These are phyloP conservation scores for Patiria pectinifera DNA, from an alignment of 53 echinoderm and acorn worm genomes.

Conservation along the genomic window DNA sequence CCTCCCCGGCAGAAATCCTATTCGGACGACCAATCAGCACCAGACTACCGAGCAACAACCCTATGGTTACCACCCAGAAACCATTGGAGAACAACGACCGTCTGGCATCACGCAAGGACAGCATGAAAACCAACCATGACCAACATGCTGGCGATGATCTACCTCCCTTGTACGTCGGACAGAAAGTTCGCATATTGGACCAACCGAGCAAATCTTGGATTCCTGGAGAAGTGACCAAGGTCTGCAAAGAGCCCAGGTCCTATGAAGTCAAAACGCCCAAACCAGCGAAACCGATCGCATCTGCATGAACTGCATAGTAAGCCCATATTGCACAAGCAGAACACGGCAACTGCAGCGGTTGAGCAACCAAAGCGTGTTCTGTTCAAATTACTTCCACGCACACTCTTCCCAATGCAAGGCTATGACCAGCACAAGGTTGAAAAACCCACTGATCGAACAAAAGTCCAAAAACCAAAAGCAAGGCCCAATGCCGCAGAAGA, in stretches of 20 bases:
- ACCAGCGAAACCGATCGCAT: background rate
- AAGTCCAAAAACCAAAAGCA: background rate
- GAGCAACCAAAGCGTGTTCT: background rate
- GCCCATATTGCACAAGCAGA: background rate
- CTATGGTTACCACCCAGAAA: background rate
- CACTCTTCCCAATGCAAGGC: background rate
- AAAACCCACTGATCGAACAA: background rate
- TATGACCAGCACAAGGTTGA: background rate
- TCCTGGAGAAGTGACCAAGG: conserved; percentile 58
- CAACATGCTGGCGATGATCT: conserved; percentile 39
- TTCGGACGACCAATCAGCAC: conserved; percentile 66
- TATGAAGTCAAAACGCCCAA: conserved; percentile 65
- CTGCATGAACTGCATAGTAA: background rate
- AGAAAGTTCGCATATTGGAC: conserved; percentile 69
- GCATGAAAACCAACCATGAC: conserved; percentile 59
- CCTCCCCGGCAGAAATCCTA: conserved; percentile 71
- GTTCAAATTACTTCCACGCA: background rate
- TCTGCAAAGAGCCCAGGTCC: conserved; percentile 64
- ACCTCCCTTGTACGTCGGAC: conserved; percentile 60
- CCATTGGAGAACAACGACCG: conserved; percentile 16
- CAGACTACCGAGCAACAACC: conserved; percentile 63
- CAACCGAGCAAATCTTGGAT: conserved; percentile 64
- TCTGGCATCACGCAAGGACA: conserved; percentile 12
- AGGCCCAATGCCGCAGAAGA: background rate
- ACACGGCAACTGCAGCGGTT: background rate